phyloP scores from a whole-genome alignment of 2,113 vertebrate species.

The Salvator merianae region DNA sequence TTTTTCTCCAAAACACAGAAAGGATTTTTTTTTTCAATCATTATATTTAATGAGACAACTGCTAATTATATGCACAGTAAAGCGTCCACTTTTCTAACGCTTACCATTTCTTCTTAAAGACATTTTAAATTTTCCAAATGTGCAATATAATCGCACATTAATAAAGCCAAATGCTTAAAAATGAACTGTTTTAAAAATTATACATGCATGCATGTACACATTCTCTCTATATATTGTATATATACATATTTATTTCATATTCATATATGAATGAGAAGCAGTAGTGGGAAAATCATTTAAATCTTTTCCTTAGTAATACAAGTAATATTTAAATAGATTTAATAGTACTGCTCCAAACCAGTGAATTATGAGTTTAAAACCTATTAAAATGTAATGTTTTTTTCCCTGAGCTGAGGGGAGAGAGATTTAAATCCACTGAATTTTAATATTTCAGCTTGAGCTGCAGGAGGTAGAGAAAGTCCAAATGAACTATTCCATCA shows the following conservation, averaged over 20 bases:
- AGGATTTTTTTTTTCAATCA: conserved; percentile 36
- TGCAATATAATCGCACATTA: conserved; percentile 54
- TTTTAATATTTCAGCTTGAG: conserved; percentile 91
- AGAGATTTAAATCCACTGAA: conserved; percentile 89
- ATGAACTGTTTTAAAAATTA: conserved; percentile 38
- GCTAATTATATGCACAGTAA: conserved; percentile 26
- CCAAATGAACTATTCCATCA: conserved; percentile 89
- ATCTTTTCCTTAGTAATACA: conserved; percentile 80
- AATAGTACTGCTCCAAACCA: conserved; percentile 83
- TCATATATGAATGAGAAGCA: conserved; percentile 52
- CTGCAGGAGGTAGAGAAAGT: conserved; percentile 87
- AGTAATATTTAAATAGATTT: conserved; percentile 87
- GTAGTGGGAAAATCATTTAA: conserved; percentile 77
- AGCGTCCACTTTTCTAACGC: conserved; percentile 34
- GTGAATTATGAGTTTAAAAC: conserved; percentile 89
- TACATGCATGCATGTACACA: background rate
- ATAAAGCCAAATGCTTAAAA: conserved; percentile 66
- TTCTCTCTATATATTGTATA: too few relatives aligned
- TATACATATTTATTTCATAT: background rate
- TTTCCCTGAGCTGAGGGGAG: conserved; percentile 81
- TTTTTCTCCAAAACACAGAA: conserved; percentile 24
- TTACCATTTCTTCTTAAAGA: conserved; percentile 46
- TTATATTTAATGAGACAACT: conserved; percentile 16
- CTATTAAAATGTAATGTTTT: conserved; percentile 89
- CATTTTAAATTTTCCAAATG: conserved; percentile 45